Percentiles rank a stretch among this genome's conserved stretches.
Conservation (phyloP, 23 tunicate genomes). For the Trididemnum nubilum region DNA sequence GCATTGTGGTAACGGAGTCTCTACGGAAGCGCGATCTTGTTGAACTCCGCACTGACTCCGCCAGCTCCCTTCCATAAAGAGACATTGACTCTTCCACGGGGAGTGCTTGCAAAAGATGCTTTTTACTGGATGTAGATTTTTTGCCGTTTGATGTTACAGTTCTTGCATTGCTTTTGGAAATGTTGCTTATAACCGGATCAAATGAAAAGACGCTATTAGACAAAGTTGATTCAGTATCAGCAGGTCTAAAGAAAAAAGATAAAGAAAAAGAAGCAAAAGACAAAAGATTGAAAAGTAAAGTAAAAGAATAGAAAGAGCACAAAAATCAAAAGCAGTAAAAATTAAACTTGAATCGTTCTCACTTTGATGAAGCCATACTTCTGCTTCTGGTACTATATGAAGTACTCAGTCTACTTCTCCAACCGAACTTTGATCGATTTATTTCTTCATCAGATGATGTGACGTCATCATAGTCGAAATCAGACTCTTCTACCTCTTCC, state of each 20-base stretch:
- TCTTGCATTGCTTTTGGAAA: too few species aligned
- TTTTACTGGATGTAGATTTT: background rate
- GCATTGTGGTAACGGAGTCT: background rate
- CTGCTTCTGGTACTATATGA: conserved; percentile 46
- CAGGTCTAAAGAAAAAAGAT: too few species aligned
- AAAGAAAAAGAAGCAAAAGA: too few species aligned
- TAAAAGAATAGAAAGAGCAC: too few species aligned
- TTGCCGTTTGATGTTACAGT: too few species aligned
- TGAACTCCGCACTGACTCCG: background rate
- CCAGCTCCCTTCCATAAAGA: conserved; percentile 20
- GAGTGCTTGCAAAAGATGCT: background rate
- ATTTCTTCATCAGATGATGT: conserved; percentile 46
- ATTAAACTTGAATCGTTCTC: too few species aligned
- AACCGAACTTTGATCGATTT: background rate
- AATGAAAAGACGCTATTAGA: too few species aligned
- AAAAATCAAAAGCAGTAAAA: too few species aligned
- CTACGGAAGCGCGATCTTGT: background rate
- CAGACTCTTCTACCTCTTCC: conserved; percentile 90
- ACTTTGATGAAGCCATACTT: conserved; percentile 39
- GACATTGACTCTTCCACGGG: conserved; percentile 48
- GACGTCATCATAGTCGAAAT: conserved; percentile 35
- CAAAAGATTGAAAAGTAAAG: too few species aligned
- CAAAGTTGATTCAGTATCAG: too few species aligned
- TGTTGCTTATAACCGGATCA: too few species aligned
- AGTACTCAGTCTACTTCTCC: conserved; percentile 60